Evolutionary conservation across 2,888 invertebrate genomes (phyloP), one percentile per base, ranked within the genome.

Genomic region (Volucella bombylans): DNA sequence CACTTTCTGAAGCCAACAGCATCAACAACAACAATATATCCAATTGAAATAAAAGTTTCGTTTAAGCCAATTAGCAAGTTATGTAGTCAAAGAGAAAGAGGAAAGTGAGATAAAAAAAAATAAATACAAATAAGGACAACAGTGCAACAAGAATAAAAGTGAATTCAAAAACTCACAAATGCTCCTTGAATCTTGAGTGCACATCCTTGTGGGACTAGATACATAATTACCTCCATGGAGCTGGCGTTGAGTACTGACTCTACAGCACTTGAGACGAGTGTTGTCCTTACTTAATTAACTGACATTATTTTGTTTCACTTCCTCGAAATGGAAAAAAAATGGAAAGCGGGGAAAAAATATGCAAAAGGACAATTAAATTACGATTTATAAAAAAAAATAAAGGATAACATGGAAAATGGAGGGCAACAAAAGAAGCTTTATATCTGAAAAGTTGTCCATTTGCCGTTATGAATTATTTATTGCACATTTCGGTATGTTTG

Each of bases 61-160:
- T 62, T 85, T 85, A 76, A 85, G 80, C 83, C 83, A 85, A 85
- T 85, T 85, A 85, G 83, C 47, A 67, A 80, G 67, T 62, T 74
- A 50, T 61, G 15, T 71, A 59, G 39, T 55, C 23, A 14, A 64
- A 50, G n/a, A 2, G 15, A 3, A 23, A 38, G 52, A 45, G 41
- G 61, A 41, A 15, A 14, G 14, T 57, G 62, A n/a, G 55, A 50
- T 11, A 11, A 18, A 0, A 23, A 41, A 39, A 49, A n/a, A 2
- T 18, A 73, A 61, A 43, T 43, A 59, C 47, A 80, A 82, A 68
- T 71, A 85, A 83, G 71, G 67, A 81, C 76, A 76, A 62, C 80
- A 85, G 74, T 68, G 76, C 69, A 77, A 81, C 81, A 72, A 71
- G 71, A 81, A 76, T 85, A 76, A 77, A 76, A 85, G 50, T 47